Conservation (phyloP, 2,797 vertebrate genomes). For the Falco concolor region DNA sequence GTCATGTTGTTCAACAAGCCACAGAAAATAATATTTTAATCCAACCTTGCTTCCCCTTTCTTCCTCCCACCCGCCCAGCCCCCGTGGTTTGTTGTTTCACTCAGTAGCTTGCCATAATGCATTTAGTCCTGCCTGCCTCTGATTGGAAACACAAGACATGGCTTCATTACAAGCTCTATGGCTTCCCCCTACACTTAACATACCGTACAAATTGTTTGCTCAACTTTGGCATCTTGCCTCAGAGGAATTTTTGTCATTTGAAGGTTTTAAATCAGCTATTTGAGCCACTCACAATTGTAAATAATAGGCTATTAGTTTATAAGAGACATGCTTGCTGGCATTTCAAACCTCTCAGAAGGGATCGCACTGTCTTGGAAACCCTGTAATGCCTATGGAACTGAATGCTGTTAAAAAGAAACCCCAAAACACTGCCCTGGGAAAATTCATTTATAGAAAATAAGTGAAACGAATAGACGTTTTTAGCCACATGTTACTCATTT, state of each 20-base stretch:
- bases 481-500: slow-evolving; percentile 84
- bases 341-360: neutral
- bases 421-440: slow-evolving; percentile 59
- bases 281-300: neutral
- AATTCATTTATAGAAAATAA: slow-evolving; percentile 60
- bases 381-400: slow-evolving; percentile 70
- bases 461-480: slow-evolving; percentile 75
- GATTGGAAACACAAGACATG: slow-evolving; percentile 44
- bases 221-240: slow-evolving; percentile 16
- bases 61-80: neutral
- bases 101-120: slow-evolving; percentile 8
- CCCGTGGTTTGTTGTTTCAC: slow-evolving; percentile 49
- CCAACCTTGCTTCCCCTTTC: slow-evolving; percentile 36
- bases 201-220: slow-evolving; percentile 49
- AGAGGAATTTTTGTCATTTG: neutral
- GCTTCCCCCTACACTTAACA: slow-evolving; percentile 40
- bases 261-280: neutral
- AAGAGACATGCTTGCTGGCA: neutral
- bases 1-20: slow-evolving; percentile 71
- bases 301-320: slow-evolving; percentile 68
- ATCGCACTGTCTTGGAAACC: neutral
- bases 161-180: slow-evolving; percentile 38
- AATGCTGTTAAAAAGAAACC: slow-evolving; percentile 38
- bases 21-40: slow-evolving; percentile 52
- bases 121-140: neutral